A percentile compares a stretch with the other conserved stretches of the same genome.
These are phyloP conservation scores for Entelurus aequoreus DNA, from an alignment of 2,113 vertebrate species.

Conservation along the genomic window DNA sequence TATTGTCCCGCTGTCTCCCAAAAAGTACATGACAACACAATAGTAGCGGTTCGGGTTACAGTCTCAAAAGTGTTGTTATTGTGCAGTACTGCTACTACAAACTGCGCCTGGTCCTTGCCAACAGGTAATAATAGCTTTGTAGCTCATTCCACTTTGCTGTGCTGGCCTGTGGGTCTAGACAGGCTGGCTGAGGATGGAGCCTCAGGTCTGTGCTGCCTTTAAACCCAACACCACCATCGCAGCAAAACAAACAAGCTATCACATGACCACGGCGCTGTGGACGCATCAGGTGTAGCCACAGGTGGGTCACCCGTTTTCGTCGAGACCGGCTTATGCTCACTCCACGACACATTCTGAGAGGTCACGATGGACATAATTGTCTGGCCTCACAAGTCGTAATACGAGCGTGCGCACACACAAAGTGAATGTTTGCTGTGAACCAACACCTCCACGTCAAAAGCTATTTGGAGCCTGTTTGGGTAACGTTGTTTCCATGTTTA, in stretches of 20 bases:
- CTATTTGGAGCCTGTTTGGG: background rate
- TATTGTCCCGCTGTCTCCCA: slow-evolving; percentile 8
- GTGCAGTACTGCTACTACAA: background rate
- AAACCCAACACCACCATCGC: slow-evolving; percentile 33
- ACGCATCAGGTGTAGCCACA: slow-evolving; percentile 40
- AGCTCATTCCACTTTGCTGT: slow-evolving; percentile 11
- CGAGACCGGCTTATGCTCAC: background rate
- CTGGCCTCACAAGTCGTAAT: background rate
- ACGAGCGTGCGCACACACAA: background rate
- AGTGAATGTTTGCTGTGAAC: background rate
- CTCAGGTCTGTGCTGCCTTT: slow-evolving; percentile 12
- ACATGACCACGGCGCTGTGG: slow-evolving; percentile 28
- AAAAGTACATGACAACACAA: slow-evolving; percentile 40
- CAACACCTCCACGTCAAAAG: background rate
- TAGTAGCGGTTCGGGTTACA: slow-evolving; percentile 40
- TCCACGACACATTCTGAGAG: background rate
- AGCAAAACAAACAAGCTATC: slow-evolving; percentile 29
- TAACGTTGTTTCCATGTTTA: background rate
- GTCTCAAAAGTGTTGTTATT: slow-evolving; percentile 15
- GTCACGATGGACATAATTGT: background rate
- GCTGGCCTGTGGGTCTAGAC: slow-evolving; percentile 15
- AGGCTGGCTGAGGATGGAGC: slow-evolving; percentile 28
- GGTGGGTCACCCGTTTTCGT: slow-evolving; percentile 31
- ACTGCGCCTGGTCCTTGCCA: slow-evolving; percentile 1
- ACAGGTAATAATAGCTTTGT: slow-evolving; percentile 25